These are phyloP conservation scores for Athetis lepigone DNA, from an alignment of 2,888 invertebrate genomes.

Conservation along the genomic window DNA sequence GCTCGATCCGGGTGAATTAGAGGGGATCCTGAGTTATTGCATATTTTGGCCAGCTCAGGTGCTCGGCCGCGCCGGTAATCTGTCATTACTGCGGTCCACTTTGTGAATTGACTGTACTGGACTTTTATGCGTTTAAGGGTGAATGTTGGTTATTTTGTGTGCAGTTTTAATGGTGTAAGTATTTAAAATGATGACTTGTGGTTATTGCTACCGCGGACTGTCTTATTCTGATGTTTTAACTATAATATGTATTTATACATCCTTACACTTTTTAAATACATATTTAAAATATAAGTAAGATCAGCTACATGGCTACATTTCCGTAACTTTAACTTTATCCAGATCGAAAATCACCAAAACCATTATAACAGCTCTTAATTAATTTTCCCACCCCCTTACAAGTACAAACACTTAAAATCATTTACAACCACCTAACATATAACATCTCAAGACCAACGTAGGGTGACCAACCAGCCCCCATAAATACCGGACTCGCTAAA, in stretches of 20 bases:
- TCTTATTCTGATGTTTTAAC: too few species aligned
- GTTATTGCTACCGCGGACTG: too few species aligned
- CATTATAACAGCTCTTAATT: not conserved
- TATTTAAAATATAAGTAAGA: too few species aligned
- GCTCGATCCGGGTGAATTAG: constrained; percentile 83
- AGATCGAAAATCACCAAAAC: not conserved
- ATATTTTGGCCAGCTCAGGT: constrained; percentile 83
- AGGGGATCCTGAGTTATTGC: constrained; percentile 81
- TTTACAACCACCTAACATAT: constrained; percentile 36
- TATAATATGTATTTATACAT: too few species aligned
- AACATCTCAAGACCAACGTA: constrained; percentile 63
- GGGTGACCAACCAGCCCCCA: constrained; percentile 70
- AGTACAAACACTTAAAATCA: constrained; percentile 42
- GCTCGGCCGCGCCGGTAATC: constrained; percentile 79
- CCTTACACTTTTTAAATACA: too few species aligned
- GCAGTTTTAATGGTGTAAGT: too few species aligned
- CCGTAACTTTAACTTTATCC: too few species aligned
- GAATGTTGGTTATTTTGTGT: too few species aligned
- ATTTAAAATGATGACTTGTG: too few species aligned
- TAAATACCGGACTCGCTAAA: constrained; percentile 72
- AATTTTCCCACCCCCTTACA: constrained; percentile 1
- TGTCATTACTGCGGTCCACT: constrained; percentile 82
- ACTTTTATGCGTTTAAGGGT: too few species aligned
- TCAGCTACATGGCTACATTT: too few species aligned
- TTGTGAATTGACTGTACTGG: constrained; percentile 75